Base-by-base conservation (phyloP, 92 coral and sea anemone species). In the Micromussa lordhowensis region DNA sequence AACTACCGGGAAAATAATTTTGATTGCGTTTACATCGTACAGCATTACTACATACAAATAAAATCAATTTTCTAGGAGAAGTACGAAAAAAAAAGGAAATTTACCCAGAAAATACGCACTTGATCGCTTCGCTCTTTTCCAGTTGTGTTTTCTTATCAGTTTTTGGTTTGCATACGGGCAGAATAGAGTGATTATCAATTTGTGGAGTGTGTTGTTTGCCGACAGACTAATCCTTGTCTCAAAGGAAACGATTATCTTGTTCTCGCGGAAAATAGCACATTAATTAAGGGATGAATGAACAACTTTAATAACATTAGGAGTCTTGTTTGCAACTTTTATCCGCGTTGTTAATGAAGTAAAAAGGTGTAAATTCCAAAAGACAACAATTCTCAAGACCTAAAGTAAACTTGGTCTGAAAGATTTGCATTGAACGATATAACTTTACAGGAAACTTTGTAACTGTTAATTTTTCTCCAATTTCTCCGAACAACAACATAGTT, bases 151-250 rank as follows among this genome's bases (percentile, higher is more conserved):
- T 61, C 10, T 24, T 24, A 59, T 11, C n/a, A 61, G 6, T 0
- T n/a, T 61, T 22, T 61, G 29, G 68, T 24, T 61, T 24, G 30
- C 68, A 17, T 19, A 58, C 24, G 69, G 24, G 69, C 69, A 24
- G 76, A 69, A 29, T 17, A 71, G 17, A 34, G 8, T 12, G 35
- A 17, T 32, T 71, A 14, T 19, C 76, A n/a, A 73, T 29, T 73
- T 53, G 16, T 83, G 31, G 40, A 83, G 87, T 72, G 69, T 9
- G 79, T 53, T 83, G 80, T 58, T 73, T 26, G 64, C 87, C 87
- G 80, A 48, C 87, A 84, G 87, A 74, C 55, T 73, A 73, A 84
- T 84, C 81, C 35, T 22, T 16, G 73, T 75, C 72, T 73, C 19
- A 34, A 54, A 58, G 81, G 69, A 57, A 71, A 35, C 40, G 24